phyloP scores from a whole-genome alignment of 2,888 invertebrate genomes.

The Agrotis clavis region DNA sequence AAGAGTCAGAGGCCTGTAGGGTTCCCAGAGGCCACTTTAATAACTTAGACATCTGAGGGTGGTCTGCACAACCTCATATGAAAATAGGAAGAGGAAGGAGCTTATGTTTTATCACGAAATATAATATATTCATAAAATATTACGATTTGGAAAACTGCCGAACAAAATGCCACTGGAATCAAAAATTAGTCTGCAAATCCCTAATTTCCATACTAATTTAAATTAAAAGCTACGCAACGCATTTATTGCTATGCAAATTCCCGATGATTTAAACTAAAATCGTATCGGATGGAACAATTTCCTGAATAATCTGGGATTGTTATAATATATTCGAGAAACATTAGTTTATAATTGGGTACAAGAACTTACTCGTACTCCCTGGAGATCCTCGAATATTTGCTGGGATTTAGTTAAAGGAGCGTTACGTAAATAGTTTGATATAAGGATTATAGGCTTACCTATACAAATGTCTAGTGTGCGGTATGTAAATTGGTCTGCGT shows the following conservation, averaged over 20 bases:
- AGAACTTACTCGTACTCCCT: conserved; percentile 25
- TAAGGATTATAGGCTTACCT: background rate
- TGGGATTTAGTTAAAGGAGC: conserved; percentile 9
- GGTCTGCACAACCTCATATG: too few species aligned
- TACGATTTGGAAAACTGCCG: background rate
- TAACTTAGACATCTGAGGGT: too few species aligned
- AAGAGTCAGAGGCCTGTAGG: too few species aligned
- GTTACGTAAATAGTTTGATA: conserved; percentile 1
- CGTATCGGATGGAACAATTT: conserved; percentile 33
- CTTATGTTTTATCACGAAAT: too few species aligned
- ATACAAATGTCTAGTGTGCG: background rate
- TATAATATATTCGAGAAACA: conserved; percentile 34
- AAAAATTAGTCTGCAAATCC: background rate
- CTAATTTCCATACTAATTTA: conserved; percentile 17
- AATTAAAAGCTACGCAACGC: conserved; percentile 8
- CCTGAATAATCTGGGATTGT: conserved; percentile 29
- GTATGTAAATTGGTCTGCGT: background rate
- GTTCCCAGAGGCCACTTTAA: too few species aligned
- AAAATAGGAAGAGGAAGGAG: too few species aligned
- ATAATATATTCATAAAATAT: background rate
- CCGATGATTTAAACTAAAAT: conserved; percentile 23
- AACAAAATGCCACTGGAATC: background rate
- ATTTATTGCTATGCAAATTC: conserved; percentile 38
- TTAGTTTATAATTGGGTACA: conserved; percentile 42
- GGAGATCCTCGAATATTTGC: conserved; percentile 10